These are phyloP conservation scores for Nomia melanderi DNA, from an alignment of 1,140 invertebrate species.

Conservation along the genomic window DNA sequence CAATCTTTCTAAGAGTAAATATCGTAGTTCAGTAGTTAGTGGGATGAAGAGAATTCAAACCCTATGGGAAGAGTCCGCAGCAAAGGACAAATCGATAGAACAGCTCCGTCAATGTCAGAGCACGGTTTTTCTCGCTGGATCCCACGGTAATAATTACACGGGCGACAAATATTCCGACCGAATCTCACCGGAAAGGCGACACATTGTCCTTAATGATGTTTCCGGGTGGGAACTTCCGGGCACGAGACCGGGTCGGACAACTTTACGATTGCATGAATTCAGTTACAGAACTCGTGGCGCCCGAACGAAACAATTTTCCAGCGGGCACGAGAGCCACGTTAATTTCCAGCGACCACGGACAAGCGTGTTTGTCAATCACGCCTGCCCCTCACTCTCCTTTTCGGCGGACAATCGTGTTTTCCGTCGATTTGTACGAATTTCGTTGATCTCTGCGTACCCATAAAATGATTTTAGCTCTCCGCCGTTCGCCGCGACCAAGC, in stretches of 20 bases:
- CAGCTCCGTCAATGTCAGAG: no score
- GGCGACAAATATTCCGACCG: conserved; percentile 35
- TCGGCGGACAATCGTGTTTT: not conserved
- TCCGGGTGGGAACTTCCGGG: conserved; percentile 35
- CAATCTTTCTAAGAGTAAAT: no score
- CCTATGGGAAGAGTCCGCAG: no score
- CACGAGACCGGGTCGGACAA: conserved; percentile 31
- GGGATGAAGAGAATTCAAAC: no score
- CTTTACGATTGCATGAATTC: conserved; percentile 55
- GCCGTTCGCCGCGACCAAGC: no score
- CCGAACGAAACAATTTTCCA: conserved; percentile 40
- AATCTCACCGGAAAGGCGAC: conserved; percentile 43
- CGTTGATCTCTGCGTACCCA: not conserved
- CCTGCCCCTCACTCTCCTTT: not conserved
- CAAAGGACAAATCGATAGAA: no score
- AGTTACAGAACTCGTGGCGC: conserved; percentile 48
- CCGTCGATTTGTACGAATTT: not conserved
- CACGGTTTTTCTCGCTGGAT: not conserved
- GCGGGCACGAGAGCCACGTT: not conserved
- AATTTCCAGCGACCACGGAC: conserved; percentile 28
- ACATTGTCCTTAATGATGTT: conserved; percentile 53
- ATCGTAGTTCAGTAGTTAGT: no score
- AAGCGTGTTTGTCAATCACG: conserved; percentile 37
- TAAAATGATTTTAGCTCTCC: no score
- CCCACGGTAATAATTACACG: not conserved